These are phyloP conservation scores for Aurelia coerulea DNA, from an alignment of 30 jellyfish, hydroid and myxozoan species.

Conservation along the genomic window DNA sequence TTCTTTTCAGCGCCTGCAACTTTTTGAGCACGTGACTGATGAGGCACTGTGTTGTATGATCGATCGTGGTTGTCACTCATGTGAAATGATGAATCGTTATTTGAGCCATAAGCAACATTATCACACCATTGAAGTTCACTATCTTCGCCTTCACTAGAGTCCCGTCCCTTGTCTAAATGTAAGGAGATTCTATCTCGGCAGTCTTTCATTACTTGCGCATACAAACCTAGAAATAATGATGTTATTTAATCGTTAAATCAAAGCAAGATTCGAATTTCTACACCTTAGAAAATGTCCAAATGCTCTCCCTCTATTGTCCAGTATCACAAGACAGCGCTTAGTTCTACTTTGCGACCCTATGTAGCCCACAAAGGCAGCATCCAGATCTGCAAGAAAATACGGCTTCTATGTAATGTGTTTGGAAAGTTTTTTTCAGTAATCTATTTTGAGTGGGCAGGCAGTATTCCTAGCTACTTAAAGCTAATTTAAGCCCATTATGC, in stretches of 20 bases:
- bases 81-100: constrained; percentile 22
- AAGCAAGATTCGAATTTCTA: not conserved
- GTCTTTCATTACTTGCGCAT: constrained; percentile 76
- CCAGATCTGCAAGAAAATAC: no score
- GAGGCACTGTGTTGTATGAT: constrained; percentile 93
- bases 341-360: no score
- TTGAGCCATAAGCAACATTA: constrained; percentile 81
- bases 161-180: constrained; percentile 22
- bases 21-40: constrained; percentile 75
- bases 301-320: no score
- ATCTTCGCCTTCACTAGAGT: constrained; percentile 84
- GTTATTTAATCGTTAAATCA: not conserved
- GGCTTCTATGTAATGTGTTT: no score
- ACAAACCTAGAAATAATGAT: constrained; percentile 39
- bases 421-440: no score
- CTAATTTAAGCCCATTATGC: no score
- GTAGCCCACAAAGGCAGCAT: no score
- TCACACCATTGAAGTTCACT: constrained; percentile 87
- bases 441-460: no score
- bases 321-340: no score
- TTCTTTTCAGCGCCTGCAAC: constrained; percentile 49
- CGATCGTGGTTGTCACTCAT: constrained; percentile 60
- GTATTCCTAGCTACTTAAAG: no score
- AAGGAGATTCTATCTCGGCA: not conserved
- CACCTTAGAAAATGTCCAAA: not conserved